Base-by-base conservation (phyloP, 1,140 invertebrate genomes). In the Drosophila tropicalis region DNA sequence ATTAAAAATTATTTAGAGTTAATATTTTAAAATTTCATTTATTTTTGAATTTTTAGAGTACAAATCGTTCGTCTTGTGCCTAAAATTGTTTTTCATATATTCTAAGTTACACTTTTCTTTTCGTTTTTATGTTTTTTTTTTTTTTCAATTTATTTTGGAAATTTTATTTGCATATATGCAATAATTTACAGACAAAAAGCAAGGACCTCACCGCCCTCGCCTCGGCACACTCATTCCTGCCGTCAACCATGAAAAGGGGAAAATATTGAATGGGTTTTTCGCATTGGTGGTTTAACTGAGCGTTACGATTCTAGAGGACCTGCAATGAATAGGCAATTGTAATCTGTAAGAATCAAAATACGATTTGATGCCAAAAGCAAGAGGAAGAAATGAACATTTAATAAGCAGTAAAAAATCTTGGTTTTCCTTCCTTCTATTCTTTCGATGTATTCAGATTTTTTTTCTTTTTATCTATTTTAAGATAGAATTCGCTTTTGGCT, bases 361-460 rank as follows among this genome's bases (percentile, higher is more conserved):
- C 44, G 44, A 51, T 51, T 22, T 39, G 36, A 39, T 39, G 36
- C 36, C 17, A 47, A 47, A 19, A 17, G 17, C 54, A 25, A 40
- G 15, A 29, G 40, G 34, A 9, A 61, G 29, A 55, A 70, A 1
- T 29, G 44, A 79, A 60, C 79, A 87, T 79, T 87, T 85, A 87
- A 85, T 82, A 85, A 87, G 68, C 83, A 85, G 65, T 85, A 85
- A 85, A 85, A 82, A 82, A 62, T 51, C 68, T 57, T 51, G 17
- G 5, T 10, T 3, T 15, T 51, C 17, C 19, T 10, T 19, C 15
- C 3, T 17, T 47, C 54, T 47, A 29, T 54, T 56, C 19, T 63
- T 77, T 77, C 54, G 7, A 29, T n/a, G n/a, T 64, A 74, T 77
- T 67, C 65, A n/a, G n/a, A n/a, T n/a, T 75, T 67, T 67, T 47